Evolutionary conservation across 2,888 invertebrate species (phyloP).

Genomic region (Caprella mutica): DNA sequence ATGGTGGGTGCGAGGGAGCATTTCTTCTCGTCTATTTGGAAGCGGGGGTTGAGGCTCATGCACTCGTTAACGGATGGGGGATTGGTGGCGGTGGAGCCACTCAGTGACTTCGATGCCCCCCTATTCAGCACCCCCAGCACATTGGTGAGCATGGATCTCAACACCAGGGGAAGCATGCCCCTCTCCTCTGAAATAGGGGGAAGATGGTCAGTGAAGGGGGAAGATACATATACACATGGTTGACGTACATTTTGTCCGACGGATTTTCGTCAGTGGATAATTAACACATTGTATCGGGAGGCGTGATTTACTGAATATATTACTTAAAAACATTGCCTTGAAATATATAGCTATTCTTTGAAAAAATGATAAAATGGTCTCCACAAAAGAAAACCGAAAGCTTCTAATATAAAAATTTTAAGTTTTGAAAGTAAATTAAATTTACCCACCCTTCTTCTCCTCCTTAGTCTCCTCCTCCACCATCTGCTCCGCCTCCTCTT

Average conservation of each 20-base stretch:
- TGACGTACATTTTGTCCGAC: no score
- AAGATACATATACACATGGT: no score
- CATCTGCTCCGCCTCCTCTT: constrained; percentile 45
- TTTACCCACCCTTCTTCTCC: constrained; percentile 27
- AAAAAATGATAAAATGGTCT: no score
- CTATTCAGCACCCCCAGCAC: constrained; percentile 30
- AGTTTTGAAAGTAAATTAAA: no score
- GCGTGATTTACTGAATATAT: no score
- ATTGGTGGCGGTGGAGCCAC: constrained; percentile 8
- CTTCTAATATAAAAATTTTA: no score
- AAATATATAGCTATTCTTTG: no score
- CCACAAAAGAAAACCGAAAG: no score
- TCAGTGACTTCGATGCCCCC: constrained; percentile 17
- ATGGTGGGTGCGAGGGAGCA: constrained; percentile 26
- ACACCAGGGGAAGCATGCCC: constrained; percentile 27
- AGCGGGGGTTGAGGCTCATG: constrained; percentile 17
- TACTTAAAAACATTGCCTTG: no score
- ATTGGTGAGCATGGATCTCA: constrained; percentile 25
- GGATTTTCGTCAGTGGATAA: no score
- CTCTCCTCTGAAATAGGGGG: background rate
- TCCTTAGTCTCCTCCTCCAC: constrained; percentile 12
- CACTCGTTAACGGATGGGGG: constrained; percentile 14
- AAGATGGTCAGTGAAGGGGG: background rate
- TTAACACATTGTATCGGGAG: no score
- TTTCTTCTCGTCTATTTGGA: constrained; percentile 13